Percentiles rank a stretch among this genome's conserved stretches.
Evolutionary conservation across 2,113 vertebrate species (phyloP).

Genomic region (Rhynchopsitta pachyrhyncha): DNA sequence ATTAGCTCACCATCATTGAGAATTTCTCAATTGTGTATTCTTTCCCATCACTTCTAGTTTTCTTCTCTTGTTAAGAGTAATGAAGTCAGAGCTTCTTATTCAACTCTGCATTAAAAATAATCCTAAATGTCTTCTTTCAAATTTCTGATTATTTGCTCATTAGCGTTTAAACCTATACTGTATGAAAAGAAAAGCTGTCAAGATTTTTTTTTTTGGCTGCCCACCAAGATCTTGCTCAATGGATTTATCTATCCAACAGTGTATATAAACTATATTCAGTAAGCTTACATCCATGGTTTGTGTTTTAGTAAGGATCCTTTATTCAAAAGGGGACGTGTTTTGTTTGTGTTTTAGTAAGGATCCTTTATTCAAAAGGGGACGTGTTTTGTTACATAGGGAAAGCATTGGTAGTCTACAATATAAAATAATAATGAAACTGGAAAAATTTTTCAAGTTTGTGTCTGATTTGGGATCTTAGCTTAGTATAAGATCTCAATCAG

Average conservation of each 20-base stretch:
- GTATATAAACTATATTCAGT: background rate
- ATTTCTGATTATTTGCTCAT: background rate
- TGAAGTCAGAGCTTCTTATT: background rate
- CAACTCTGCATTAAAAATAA: background rate
- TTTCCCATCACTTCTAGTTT: background rate
- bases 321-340: background rate
- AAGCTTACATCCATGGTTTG: background rate
- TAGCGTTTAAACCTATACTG: background rate
- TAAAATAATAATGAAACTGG: background rate
- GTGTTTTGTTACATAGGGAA: background rate
- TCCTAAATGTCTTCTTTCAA: background rate
- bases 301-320: background rate
- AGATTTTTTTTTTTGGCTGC: background rate
- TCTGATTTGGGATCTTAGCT: background rate
- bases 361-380: background rate
- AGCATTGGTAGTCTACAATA: background rate
- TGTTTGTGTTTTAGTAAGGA: background rate
- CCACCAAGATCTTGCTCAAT: background rate
- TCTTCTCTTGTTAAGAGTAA: background rate
- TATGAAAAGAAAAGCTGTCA: background rate
- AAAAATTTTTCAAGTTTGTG: background rate
- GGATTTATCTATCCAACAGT: background rate
- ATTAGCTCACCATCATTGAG: accelerated
- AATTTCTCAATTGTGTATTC: background rate
- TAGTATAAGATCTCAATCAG: accelerated